Conservation (phyloP, 92 coral and sea anemone genomes). For the Porites evermanni region DNA sequence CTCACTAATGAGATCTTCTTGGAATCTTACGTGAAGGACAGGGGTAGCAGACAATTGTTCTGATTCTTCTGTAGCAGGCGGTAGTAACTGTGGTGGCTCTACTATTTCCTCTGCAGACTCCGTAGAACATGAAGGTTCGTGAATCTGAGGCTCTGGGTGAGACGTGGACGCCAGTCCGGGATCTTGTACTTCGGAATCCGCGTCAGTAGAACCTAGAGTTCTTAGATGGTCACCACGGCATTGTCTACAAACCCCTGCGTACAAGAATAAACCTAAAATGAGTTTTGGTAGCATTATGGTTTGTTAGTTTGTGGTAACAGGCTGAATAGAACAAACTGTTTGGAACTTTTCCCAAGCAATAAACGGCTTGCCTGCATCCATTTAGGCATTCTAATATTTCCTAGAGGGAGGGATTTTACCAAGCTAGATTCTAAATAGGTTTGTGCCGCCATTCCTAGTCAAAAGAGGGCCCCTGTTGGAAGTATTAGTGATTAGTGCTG, state of each 20-base stretch:
- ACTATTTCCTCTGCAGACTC: conserved; percentile 32
- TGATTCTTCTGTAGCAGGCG: conserved; percentile 31
- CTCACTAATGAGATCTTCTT: conserved; percentile 37
- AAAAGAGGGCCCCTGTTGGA: too few relatives aligned
- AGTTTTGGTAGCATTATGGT: not conserved
- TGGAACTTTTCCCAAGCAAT: too few relatives aligned
- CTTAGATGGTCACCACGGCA: not conserved
- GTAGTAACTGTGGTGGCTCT: conserved; percentile 19
- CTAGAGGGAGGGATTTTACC: too few relatives aligned
- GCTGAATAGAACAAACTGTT: too few relatives aligned
- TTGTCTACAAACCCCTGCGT: conserved; percentile 12
- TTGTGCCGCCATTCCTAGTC: too few relatives aligned
- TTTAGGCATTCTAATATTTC: too few relatives aligned
- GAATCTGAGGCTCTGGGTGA: conserved; percentile 29
- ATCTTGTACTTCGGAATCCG: conserved; percentile 24
- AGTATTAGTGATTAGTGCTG: too few relatives aligned
- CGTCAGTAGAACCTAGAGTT: conserved; percentile 12
- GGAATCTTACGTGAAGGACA: conserved; percentile 31
- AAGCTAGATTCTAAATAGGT: too few relatives aligned
- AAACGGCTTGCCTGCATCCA: too few relatives aligned
- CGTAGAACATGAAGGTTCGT: conserved; percentile 22
- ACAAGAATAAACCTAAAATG: conserved; percentile 23
- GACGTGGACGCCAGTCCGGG: conserved; percentile 24
- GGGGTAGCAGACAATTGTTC: conserved; percentile 32
- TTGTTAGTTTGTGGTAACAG: not conserved